Evolutionary conservation across 1,140 invertebrate species (phyloP), one percentile per base, ranked within the genome.

Genomic region (Coptotermes formosanus): DNA sequence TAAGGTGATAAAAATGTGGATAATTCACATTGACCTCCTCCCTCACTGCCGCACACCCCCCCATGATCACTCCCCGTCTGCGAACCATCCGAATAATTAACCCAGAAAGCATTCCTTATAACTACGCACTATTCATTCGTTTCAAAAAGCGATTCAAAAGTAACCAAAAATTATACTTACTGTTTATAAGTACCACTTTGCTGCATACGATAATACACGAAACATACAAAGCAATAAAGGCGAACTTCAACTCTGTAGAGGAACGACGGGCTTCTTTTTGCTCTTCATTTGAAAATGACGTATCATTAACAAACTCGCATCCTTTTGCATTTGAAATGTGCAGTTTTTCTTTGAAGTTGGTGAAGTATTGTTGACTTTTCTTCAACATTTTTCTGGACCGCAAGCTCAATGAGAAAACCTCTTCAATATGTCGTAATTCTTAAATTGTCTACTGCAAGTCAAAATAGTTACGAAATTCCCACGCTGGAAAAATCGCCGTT

Each of bases 231-330:
- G 38, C 14, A 38, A 84, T 8, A 25, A 84, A 2, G 23, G 83
- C 32, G 23, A 84, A 55, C 45, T 84, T 84, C 83, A 59, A 55
- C 45, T 84, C 83, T 84, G 83, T 38, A 48, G 45, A 32, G 8
- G 30, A 84, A 84, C 16, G 16, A 55, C 83, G 83, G n/a, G 14
- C n/a, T 11, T 25, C 64, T 75, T 30, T 75, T n/a, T 75, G 64
- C 25, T 75, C 64, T 75, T 30, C 64, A 75, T 30, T 75, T n/a
- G 64, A n/a, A 75, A 75, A 75, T 1, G 64, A 75, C 14, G 3
- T 12, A 75, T 75, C 64, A 75, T 23, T 64, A 19, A 21, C 59
- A 64, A n/a, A 23, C 25, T 64, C 59, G 19, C 25, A n/a, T n/a
- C 59, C 59, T 19, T 30, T 8, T 9, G 25, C 64, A 75, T 75